Base-by-base conservation (phyloP, 2,797 vertebrate genomes). In the Lophius americanus region DNA sequence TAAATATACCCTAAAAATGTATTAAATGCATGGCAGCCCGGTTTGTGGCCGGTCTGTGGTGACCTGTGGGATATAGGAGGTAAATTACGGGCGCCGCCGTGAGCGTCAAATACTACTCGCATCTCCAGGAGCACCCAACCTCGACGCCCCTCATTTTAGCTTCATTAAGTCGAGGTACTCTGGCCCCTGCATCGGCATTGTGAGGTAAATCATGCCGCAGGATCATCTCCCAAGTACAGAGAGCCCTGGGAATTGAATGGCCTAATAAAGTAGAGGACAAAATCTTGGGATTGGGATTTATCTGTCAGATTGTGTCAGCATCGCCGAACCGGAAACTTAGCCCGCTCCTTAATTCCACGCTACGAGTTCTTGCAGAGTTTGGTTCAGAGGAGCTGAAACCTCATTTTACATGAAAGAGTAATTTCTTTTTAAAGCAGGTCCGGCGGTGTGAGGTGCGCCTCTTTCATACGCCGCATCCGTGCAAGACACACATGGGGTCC, bases 381-480 rank as follows among this genome's bases (percentile, higher is more conserved):
- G 36, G 50, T 64, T 76, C 42, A 63, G 64, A 68, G 55, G 53
- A 71, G 53, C 8, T 59, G 64, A 69, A 51, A 80, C 60, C 32
- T 61, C 42, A 74, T 81, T 73, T 65, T 56, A 79, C 57, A 65
- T 60, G 65, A 79, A 75, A 60, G 38, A 62, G n/a, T 54, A 41
- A 51, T 64, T 23, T 23, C 23, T 23, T 23, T 23, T 23, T 23
- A 2, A 23, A 23, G 23, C 23, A 23, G 23, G 23, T 23, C 23
- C 23, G 23, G 2, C 23, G 23, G 1, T 23, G 42, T 12, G 35
- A 68, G 48, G 51, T 66, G 48, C n/a, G 11, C 3, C 60, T 75
- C 47, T 51, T 83, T 84, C 71, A 79, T 81, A 69, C 70, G 70
- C 77, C 55, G 57, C 49, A 70, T 65, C 51, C 13, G 78, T 58